Conservation (phyloP, 2,797 vertebrate genomes). For the Bryconaethiops microstoma region DNA sequence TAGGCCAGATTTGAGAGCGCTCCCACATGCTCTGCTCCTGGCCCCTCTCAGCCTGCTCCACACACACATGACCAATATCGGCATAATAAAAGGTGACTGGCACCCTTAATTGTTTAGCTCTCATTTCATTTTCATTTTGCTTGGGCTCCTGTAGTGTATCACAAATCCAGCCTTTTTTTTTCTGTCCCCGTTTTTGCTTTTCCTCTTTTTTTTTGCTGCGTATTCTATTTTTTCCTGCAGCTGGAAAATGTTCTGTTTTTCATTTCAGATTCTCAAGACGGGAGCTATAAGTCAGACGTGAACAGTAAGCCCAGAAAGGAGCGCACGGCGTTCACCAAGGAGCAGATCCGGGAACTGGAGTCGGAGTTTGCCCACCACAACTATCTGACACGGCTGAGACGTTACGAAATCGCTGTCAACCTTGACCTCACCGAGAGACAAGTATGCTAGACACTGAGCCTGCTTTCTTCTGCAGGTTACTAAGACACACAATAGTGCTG, state of each 20-base stretch:
- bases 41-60: slow-evolving; percentile 30
- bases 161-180: slow-evolving; percentile 52
- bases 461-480: slow-evolving; percentile 26
- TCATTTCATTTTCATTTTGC: slow-evolving; percentile 62
- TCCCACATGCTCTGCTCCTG: slow-evolving; percentile 20
- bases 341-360: slow-evolving; percentile 98
- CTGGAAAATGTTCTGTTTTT: slow-evolving; percentile 69
- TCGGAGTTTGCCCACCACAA: slow-evolving; percentile 99
- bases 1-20: slow-evolving; percentile 46
- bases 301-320: slow-evolving; percentile 99
- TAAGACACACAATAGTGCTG: slow-evolving; percentile 16
- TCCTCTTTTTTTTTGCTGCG: slow-evolving; percentile 49
- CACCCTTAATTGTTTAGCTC: slow-evolving; percentile 69
- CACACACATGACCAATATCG: slow-evolving; percentile 67
- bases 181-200: slow-evolving; percentile 38
- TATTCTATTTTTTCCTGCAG: slow-evolving; percentile 64
- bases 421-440: slow-evolving; percentile 99
- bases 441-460: slow-evolving; percentile 75
- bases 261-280: slow-evolving; percentile 94
- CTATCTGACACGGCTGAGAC: slow-evolving; percentile 96
- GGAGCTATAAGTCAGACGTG: slow-evolving; percentile 96
- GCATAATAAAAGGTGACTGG: slow-evolving; percentile 72
- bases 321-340: slow-evolving; percentile 98
- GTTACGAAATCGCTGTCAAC: slow-evolving; percentile 99
- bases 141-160: slow-evolving; percentile 64